Base-by-base conservation (phyloP, 2,797 vertebrate species). In the Fringilla coelebs region DNA sequence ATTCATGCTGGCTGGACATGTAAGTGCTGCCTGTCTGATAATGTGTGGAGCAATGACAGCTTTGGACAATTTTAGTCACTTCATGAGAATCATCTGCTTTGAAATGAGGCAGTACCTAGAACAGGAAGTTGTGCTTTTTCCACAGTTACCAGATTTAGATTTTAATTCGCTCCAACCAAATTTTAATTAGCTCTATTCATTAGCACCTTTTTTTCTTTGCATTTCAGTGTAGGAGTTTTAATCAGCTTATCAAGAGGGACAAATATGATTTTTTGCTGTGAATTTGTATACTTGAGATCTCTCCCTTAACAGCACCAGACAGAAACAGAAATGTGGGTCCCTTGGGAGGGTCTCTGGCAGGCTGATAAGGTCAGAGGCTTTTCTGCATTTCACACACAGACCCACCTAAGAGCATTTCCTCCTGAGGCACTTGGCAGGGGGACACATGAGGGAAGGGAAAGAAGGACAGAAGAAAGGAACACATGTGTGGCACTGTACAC, bases 41-140 rank as follows among this genome's bases (percentile, higher is more conserved):
- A 19, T 2, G 2, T 1, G 1, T 36, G 40, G 34, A 63, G 55
- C 40, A 71, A 34, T 0, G 1, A 62, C 18, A 10, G 12, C 18
- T 63, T 67, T 48, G n/a, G n/a, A 14, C 24, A 49, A 12, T 51
- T 79, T 79, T 13, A 40, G 32, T 51, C 31, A 29, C n/a, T 84
- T 75, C 3, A 43, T 24, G 17, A 60, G 58, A 81, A 81, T 20
- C 15, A 55, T 36, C 45, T 78, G 17, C 32, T 62, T 48, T 78
- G 45, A 65, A 76, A 60, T 29, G 34, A 88, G 26, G 17, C 24
- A 54, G 49, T 38, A 45, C 3, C 17, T 34, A 76, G 32, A 49
- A 72, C 9, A 76, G 40, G 43, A 61, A 65, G 20, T 13, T 34
- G 17, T 46, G 11, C 17, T 68, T 36, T 57, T 85, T n/a, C 40